phyloP scores from a whole-genome alignment of 2,888 invertebrate genomes.

The Xestia xanthographa region DNA sequence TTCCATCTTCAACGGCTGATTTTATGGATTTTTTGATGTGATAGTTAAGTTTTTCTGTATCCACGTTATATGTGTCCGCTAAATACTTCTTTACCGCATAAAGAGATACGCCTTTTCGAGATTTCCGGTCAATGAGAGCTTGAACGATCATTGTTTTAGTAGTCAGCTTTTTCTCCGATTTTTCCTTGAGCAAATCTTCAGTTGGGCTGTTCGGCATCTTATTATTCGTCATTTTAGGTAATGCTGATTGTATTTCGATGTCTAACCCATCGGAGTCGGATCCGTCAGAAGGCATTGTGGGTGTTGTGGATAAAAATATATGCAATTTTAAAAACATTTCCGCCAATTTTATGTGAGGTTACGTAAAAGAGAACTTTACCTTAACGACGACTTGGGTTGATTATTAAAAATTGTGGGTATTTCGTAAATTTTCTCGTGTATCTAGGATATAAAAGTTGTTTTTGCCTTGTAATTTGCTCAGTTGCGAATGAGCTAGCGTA shows the following conservation, averaged over 20 bases:
- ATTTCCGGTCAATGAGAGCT: conserved; percentile 77
- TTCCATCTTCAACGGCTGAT: conserved; percentile 78
- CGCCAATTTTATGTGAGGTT: neutral
- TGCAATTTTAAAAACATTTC: neutral
- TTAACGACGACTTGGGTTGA: conserved; percentile 53
- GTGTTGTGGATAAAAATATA: conserved; percentile 5
- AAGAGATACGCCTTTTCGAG: conserved; percentile 82
- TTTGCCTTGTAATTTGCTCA: neutral
- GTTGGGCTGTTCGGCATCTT: conserved; percentile 59
- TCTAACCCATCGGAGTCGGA: conserved; percentile 74
- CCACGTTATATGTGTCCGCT: conserved; percentile 75
- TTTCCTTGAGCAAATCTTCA: conserved; percentile 25
- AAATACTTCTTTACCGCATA: conserved; percentile 85
- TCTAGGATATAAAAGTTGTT: conserved; percentile 11
- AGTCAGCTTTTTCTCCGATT: conserved; percentile 73
- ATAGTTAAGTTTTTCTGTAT: conserved; percentile 78
- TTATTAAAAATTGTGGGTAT: conserved; percentile 54
- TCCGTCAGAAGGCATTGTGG: conserved; percentile 67
- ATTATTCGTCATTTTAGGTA: conserved; percentile 62
- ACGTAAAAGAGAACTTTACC: conserved; percentile 62
- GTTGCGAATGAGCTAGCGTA: neutral
- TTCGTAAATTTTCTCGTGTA: neutral
- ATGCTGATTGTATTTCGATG: conserved; percentile 69
- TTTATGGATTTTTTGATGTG: conserved; percentile 82
- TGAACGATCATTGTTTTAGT: conserved; percentile 82